Percentiles rank a stretch among this genome's conserved stretches.
These are phyloP conservation scores for Drosophila takahashii DNA, from an alignment of 1,140 invertebrate species.

Conservation along the genomic window DNA sequence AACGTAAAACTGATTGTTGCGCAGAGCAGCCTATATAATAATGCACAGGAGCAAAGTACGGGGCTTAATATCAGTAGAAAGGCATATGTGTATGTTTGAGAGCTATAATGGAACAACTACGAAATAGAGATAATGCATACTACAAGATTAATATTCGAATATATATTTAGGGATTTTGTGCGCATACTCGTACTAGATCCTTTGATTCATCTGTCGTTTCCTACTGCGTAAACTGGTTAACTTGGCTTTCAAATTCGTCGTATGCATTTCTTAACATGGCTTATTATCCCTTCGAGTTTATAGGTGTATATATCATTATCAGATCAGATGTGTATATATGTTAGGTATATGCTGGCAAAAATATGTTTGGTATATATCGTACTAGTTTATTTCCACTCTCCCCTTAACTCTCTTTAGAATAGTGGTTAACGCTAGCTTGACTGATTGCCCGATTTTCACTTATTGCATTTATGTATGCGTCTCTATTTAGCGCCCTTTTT, in stretches of 20 bases:
- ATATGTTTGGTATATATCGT: conserved; percentile 52
- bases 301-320: conserved; percentile 47
- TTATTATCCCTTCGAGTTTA: conserved; percentile 35
- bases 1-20: conserved; percentile 58
- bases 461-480: conserved; percentile 50
- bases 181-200: conserved; percentile 28
- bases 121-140: conserved; percentile 27
- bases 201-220: conserved; percentile 10
- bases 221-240: conserved; percentile 55
- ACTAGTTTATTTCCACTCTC: conserved; percentile 23
- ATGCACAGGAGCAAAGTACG: conserved; percentile 29
- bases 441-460: conserved; percentile 71
- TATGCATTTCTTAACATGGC: conserved; percentile 54
- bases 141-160: conserved; percentile 37
- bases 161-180: conserved; percentile 26
- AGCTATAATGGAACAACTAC: conserved; percentile 45
- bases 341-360: conserved; percentile 70
- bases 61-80: conserved; percentile 37
- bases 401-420: conserved; percentile 49
- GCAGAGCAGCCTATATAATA: conserved; percentile 30
- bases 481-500: conserved; percentile 15
- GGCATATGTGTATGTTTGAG: conserved; percentile 29
- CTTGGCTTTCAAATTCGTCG: conserved; percentile 73
- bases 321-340: conserved; percentile 45
- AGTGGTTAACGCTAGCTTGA: conserved; percentile 64